These are phyloP conservation scores for Calliphora vicina DNA, from an alignment of 1,140 invertebrate species.

Conservation along the genomic window DNA sequence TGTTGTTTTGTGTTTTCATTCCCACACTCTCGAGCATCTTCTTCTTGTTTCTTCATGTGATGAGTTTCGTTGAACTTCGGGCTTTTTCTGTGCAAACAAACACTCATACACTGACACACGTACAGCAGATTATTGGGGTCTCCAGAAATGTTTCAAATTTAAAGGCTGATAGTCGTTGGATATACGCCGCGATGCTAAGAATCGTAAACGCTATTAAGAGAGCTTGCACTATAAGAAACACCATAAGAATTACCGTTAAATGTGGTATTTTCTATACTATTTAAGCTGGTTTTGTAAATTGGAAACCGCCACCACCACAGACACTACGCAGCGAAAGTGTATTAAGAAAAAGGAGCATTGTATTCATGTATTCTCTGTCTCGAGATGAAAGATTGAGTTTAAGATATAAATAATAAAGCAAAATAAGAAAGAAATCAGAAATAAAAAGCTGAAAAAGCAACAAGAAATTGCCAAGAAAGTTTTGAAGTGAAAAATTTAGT, in stretches of 20 bases:
- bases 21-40: slow-evolving; percentile 9
- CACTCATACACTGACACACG: not conserved
- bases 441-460: not conserved
- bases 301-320: slow-evolving; percentile 30
- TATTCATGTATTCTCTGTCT: not conserved
- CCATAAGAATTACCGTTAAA: slow-evolving; percentile 18
- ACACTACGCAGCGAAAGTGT: slow-evolving; percentile 10
- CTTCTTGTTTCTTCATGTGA: not conserved
- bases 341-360: not conserved
- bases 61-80: not conserved
- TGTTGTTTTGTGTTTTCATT: not conserved
- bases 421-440: not conserved
- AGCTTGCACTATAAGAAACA: not conserved
- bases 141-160: slow-evolving; percentile 53
- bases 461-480: too few relatives aligned
- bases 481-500: not conserved
- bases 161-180: slow-evolving; percentile 59
- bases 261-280: slow-evolving; percentile 8
- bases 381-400: not conserved
- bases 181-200: slow-evolving; percentile 62
- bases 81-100: not conserved
- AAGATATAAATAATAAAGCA: not conserved
- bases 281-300: slow-evolving; percentile 7
- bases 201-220: slow-evolving; percentile 45
- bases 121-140: slow-evolving; percentile 44